Evolutionary conservation across 2,113 vertebrate species (phyloP).

Genomic region (Carassius auratus): DNA sequence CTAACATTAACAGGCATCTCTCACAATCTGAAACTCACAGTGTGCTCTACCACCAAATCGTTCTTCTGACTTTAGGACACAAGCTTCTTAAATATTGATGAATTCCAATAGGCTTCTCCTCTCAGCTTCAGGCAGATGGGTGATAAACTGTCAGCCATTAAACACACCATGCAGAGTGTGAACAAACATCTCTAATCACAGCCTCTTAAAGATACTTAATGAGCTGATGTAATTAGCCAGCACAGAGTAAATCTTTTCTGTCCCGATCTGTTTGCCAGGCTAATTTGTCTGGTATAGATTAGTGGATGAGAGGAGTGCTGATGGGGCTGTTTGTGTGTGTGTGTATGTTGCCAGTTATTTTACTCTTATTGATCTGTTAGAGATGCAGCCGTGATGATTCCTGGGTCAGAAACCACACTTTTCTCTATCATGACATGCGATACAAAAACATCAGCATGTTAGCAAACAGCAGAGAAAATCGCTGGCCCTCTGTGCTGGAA

Average conservation of each 20-base stretch:
- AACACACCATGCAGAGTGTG: constrained; percentile 76
- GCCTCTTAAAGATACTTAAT: constrained; percentile 88
- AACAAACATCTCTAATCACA: constrained; percentile 81
- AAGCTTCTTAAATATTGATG: constrained; percentile 86
- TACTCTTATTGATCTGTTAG: constrained; percentile 64
- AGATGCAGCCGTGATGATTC: background rate
- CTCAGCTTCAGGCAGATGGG: constrained; percentile 71
- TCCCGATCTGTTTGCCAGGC: constrained; percentile 62
- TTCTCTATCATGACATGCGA: background rate
- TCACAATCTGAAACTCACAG: background rate
- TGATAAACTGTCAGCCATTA: constrained; percentile 78
- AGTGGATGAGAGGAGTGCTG: constrained; percentile 55
- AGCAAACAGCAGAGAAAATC: background rate
- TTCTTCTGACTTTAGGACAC: constrained; percentile 59
- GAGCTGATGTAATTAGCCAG: constrained; percentile 88
- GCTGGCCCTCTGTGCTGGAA: background rate
- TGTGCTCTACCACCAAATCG: constrained; percentile 36
- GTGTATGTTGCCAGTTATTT: constrained; percentile 57
- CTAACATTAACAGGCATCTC: constrained; percentile 9
- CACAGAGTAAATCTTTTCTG: constrained; percentile 79
- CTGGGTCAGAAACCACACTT: background rate
- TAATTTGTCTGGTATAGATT: constrained; percentile 68
- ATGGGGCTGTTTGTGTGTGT: constrained; percentile 39
- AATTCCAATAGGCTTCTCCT: constrained; percentile 78
- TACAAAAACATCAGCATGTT: constrained; percentile 30